These are phyloP conservation scores for Plagodis pulveraria DNA, from an alignment of 2,888 invertebrate species.

Conservation along the genomic window DNA sequence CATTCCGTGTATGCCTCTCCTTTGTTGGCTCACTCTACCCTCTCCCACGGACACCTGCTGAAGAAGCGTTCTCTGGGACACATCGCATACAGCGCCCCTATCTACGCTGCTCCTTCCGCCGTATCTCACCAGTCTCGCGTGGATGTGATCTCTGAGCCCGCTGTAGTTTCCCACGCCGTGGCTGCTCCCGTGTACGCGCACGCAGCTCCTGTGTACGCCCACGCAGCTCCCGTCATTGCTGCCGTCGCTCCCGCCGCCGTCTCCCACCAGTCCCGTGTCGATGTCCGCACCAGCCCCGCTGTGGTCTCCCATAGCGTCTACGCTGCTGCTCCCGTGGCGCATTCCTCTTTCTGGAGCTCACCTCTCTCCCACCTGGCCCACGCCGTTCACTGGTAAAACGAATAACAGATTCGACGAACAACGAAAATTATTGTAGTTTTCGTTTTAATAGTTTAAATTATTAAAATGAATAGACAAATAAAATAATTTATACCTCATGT, in stretches of 20 bases:
- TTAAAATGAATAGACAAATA: constrained; percentile 74
- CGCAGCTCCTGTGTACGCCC: constrained; percentile 48
- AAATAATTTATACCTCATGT: constrained; percentile 48
- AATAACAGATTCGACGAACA: constrained; percentile 56
- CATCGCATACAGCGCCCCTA: constrained; percentile 55
- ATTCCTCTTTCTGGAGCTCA: constrained; percentile 60
- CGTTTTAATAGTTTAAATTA: constrained; percentile 59
- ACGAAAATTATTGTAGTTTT: constrained; percentile 64
- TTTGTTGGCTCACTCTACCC: constrained; percentile 50
- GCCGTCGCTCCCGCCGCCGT: constrained; percentile 56
- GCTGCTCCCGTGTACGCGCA: constrained; percentile 48
- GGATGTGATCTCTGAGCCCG: constrained; percentile 58
- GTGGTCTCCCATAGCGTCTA: constrained; percentile 34
- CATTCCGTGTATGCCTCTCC: constrained; percentile 49
- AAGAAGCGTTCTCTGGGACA: constrained; percentile 60
- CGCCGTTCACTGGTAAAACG: constrained; percentile 60
- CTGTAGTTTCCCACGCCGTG: constrained; percentile 56
- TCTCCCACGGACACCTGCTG: constrained; percentile 51
- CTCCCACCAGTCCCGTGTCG: constrained; percentile 70
- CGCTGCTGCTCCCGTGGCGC: constrained; percentile 56
- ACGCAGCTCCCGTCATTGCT: constrained; percentile 44
- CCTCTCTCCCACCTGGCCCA: constrained; percentile 55
- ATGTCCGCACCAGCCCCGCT: constrained; percentile 59
- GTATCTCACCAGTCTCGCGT: constrained; percentile 81
- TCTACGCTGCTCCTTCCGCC: constrained; percentile 65